These are phyloP conservation scores for Botia kubotai DNA, from an alignment of 2,797 vertebrate genomes.

Conservation along the genomic window DNA sequence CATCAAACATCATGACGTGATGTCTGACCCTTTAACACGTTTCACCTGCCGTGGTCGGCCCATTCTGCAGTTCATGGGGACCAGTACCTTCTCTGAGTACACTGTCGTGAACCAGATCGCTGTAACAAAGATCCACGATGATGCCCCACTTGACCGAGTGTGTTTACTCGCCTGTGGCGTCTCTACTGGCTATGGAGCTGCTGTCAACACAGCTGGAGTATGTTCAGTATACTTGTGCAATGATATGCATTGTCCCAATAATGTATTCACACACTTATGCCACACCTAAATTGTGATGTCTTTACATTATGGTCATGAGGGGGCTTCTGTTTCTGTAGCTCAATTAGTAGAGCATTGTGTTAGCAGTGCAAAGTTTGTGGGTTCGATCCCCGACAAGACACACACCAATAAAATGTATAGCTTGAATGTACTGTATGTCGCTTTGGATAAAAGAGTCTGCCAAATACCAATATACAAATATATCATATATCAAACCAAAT, in stretches of 20 bases:
- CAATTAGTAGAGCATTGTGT: too few species aligned
- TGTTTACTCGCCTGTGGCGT: slow-evolving; percentile 93
- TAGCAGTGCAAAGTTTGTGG: too few species aligned
- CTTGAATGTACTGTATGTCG: too few species aligned
- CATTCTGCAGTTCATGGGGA: slow-evolving; percentile 90
- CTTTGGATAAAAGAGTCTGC: too few species aligned
- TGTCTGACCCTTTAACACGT: slow-evolving; percentile 82
- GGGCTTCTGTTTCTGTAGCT: too few species aligned
- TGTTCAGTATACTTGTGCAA: slow-evolving; percentile 8
- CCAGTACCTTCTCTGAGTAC: slow-evolving; percentile 94
- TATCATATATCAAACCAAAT: not conserved
- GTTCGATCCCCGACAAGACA: too few species aligned
- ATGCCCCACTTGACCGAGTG: slow-evolving; percentile 91
- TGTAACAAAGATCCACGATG: slow-evolving; percentile 87
- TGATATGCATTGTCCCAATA: not conserved
- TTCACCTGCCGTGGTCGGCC: slow-evolving; percentile 89
- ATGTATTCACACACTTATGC: slow-evolving; percentile 1
- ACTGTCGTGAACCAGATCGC: slow-evolving; percentile 89
- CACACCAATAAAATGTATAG: too few species aligned
- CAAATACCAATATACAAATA: too few species aligned
- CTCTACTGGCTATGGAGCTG: slow-evolving; percentile 92
- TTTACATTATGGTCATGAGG: not conserved
- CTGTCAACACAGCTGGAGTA: slow-evolving; percentile 91
- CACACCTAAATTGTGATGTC: not conserved
- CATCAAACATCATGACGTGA: slow-evolving; percentile 65